phyloP scores from a whole-genome alignment of 2,888 invertebrate genomes.

The Panorpa germanica region DNA sequence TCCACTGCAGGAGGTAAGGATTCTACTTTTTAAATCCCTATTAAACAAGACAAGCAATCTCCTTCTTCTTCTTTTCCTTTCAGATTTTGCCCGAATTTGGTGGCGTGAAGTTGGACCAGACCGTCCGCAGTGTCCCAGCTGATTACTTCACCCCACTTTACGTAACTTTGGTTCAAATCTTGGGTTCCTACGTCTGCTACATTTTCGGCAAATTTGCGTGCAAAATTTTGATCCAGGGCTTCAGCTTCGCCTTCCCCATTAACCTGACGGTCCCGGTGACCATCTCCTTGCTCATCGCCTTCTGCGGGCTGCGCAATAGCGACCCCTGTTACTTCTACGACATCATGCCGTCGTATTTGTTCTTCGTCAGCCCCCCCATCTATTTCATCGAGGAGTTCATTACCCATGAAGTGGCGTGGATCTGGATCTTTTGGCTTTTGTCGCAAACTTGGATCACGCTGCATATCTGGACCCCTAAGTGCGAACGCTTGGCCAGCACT shows the following conservation, averaged over 20 bases:
- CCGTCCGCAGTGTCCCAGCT: constrained; percentile 19
- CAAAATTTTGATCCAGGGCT: constrained; percentile 74
- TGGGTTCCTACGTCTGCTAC: constrained; percentile 45
- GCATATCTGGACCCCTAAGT: constrained; percentile 71
- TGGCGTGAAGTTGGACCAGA: too few species aligned
- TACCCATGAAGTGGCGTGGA: constrained; percentile 44
- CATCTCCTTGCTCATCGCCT: constrained; percentile 42
- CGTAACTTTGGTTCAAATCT: constrained; percentile 44
- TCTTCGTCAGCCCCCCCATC: constrained; percentile 61
- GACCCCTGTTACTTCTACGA: constrained; percentile 46
- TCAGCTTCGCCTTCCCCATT: constrained; percentile 72
- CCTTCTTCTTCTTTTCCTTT: too few species aligned
- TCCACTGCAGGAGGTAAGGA: constrained; percentile 29
- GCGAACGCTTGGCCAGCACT: constrained; percentile 65
- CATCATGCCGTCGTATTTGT: constrained; percentile 62
- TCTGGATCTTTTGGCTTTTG: constrained; percentile 63
- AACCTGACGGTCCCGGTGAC: constrained; percentile 57
- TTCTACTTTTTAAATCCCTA: constrained; percentile 10
- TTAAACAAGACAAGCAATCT: too few species aligned
- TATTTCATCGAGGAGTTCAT: constrained; percentile 33
- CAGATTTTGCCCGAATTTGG: too few species aligned
- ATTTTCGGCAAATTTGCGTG: constrained; percentile 62
- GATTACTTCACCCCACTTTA: constrained; percentile 29
- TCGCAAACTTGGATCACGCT: constrained; percentile 75
- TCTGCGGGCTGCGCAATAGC: constrained; percentile 42